Percentiles rank a stretch among this genome's conserved stretches.
These are phyloP conservation scores for Cyprinodon tularosa DNA, from an alignment of 2,113 vertebrate genomes.

Conservation along the genomic window DNA sequence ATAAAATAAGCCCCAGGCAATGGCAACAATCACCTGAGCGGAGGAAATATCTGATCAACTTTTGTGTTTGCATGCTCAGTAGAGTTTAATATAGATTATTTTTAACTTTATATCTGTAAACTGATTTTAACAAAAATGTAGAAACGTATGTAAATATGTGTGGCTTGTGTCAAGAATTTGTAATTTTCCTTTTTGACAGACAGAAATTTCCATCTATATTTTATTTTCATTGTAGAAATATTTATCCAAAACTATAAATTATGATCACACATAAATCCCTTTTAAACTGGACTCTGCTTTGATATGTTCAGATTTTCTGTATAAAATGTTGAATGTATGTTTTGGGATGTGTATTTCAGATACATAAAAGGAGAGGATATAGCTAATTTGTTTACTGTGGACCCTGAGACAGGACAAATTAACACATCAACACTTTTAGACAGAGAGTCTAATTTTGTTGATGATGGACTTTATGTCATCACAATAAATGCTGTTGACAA, in stretches of 20 bases:
- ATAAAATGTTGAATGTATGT: background rate
- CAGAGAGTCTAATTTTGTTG: slow-evolving; percentile 68
- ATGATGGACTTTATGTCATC: slow-evolving; percentile 54
- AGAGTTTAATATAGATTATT: too few species aligned
- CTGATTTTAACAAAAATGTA: too few species aligned
- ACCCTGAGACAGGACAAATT: slow-evolving; percentile 64
- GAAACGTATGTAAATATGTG: too few species aligned
- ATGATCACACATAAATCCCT: background rate
- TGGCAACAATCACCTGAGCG: too few species aligned
- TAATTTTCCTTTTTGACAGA: too few species aligned
- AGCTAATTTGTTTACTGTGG: slow-evolving; percentile 67
- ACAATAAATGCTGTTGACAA: slow-evolving; percentile 66
- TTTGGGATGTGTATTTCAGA: slow-evolving; percentile 45
- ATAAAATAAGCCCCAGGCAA: too few species aligned
- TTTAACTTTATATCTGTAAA: too few species aligned
- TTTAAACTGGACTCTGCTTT: background rate
- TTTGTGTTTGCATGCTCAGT: too few species aligned
- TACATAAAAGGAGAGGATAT: slow-evolving; percentile 61
- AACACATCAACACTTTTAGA: slow-evolving; percentile 61
- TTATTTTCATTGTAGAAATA: too few species aligned
- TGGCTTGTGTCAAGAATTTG: too few species aligned
- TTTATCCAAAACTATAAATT: background rate
- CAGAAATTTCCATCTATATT: too few species aligned
- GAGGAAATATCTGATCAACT: too few species aligned
- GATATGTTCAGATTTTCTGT: slow-evolving; percentile 2